Evolutionary conservation across 2,888 invertebrate genomes (phyloP), one percentile per base, ranked within the genome.

Genomic region (Trisateles emortualis): DNA sequence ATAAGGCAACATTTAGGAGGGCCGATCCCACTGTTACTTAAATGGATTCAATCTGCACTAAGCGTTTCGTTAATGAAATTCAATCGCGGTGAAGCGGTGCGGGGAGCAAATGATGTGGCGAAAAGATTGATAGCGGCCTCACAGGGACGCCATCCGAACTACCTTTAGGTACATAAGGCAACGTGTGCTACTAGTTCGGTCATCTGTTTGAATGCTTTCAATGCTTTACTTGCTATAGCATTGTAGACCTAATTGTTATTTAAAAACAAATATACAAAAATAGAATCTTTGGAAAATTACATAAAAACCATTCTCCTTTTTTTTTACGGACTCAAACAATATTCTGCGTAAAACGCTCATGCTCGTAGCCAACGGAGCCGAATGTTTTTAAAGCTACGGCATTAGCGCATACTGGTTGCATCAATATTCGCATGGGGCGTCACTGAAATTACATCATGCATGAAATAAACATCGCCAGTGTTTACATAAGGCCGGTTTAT

Each of bases 51-150:
- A 92, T 92, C 88, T 87, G 87, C 84, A 87, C 91, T 92, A 92
- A 92, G 91, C 92, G 92, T 86, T 91, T 80, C 87, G 87, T 90
- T 92, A 92, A 92, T 92, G 92, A 91, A 92, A 92, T 91, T 91
- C 92, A 92, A 92, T 92, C 89, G 89, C 75, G 80, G 83, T 76
- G 78, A 71, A 68, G 79, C 79, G 77, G 79, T 74, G 86, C 82
- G 86, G 89, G 86, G 88, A 87, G 88, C 91, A 91, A 92, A 92
- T 91, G 92, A 92, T 91, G 92, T 91, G 92, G 92, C 87, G 86
- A 86, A 86, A 88, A 92, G 92, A 92, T 92, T 91, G 92, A 92
- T 92, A 79, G 87, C 80, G 76, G 76, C 76, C 78, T 72, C 65
- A 50, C 48, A 48, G 72, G 60, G 71, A 63, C 65, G 61, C 47